Base-by-base conservation (phyloP, 2,888 invertebrate genomes). In the Amiota mariae region DNA sequence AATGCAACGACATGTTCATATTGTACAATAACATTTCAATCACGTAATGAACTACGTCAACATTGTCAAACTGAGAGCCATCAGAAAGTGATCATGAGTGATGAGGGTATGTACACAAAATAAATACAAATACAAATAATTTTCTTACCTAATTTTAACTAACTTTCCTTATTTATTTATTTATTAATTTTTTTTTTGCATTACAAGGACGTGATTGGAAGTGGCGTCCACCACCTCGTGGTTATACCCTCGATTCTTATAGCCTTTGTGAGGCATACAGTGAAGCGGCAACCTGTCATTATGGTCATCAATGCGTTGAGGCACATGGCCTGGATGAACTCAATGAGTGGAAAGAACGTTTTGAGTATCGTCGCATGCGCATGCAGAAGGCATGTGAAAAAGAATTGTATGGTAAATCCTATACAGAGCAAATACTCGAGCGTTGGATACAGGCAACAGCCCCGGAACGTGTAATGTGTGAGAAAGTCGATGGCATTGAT, bases 281-380 rank as follows among this genome's bases (percentile, higher is more conserved):
- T 56, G 91, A 92, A 77, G 90, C 90, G 54, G 92, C 91, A 63
- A 90, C 90, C 59, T 95, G 95, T 85, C 91, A 93, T 67, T 93
- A 93, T 82, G 94, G 94, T 18, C 91, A 92, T 67, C 93, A 94
- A 83, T 95, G 95, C 87, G 93, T 94, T 11, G 93, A 94, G 86
- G 95, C 95, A 1, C 95, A 95, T 85, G 94, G 94, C 1, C 88
- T 91, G 24, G 93, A 93, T 67, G 95, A 95, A 87, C 88, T 95
- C 10, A 91, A 92, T 36, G 95, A 95, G 88, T 95, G 95, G 95
- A 92, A 93, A 81, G 93, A 93, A 79, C 89, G 94, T 73, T 94
- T 94, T 87, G 93, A 93, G 79, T 93, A 94, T 84, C 90, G 94
- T 20, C 91, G 92, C 78, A 93, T 92, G 92, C 92, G 92, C 79